phyloP scores from a whole-genome alignment of 2,797 vertebrate genomes.

The Tokudaia muenninki region DNA sequence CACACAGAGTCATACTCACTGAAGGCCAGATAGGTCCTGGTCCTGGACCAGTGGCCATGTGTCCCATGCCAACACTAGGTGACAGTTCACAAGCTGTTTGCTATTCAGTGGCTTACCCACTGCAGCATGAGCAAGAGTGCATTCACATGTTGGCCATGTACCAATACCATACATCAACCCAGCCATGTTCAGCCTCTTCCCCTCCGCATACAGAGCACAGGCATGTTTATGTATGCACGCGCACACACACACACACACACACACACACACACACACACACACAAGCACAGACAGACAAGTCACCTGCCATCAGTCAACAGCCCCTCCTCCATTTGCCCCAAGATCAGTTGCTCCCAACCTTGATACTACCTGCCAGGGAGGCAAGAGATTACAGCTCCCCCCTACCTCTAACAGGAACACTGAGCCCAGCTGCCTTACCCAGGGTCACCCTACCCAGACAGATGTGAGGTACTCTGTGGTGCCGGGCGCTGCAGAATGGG shows the following conservation, averaged over 20 bases:
- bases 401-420: not conserved
- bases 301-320: not conserved
- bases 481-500: not conserved
- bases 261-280: not conserved
- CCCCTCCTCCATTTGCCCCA: not conserved
- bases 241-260: not conserved
- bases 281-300: not conserved
- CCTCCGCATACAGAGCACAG: too few relatives aligned
- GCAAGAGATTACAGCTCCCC: too few relatives aligned
- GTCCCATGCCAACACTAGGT: not conserved
- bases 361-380: not conserved
- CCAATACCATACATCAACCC: not conserved
- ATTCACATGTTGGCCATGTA: not conserved
- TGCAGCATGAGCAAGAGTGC: not conserved
- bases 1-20: not conserved
- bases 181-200: not conserved
- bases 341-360: not conserved
- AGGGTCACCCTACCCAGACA: not conserved
- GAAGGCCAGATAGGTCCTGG: not conserved
- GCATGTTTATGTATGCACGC: not conserved
- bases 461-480: not conserved
- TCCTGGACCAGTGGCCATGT: not conserved
- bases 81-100: fast-evolving
- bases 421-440: not conserved
- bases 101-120: not conserved